Conservation (phyloP, 2,888 invertebrate genomes). For the Pelosia muscerda region DNA sequence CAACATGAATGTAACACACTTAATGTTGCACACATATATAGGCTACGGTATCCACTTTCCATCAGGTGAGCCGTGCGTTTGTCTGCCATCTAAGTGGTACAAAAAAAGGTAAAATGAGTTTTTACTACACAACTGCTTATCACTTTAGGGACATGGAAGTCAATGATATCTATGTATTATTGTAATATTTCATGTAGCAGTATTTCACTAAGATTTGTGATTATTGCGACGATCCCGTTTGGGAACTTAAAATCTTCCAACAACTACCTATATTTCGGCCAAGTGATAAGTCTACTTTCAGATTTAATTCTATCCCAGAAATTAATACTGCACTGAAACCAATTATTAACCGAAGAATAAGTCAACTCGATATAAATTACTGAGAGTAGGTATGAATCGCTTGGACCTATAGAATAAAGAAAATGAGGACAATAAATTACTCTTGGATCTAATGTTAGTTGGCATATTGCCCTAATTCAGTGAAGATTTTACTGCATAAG, state of each 20-base stretch:
- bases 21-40: no score
- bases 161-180: neutral
- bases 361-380: no score
- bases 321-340: neutral
- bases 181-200: neutral
- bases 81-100: no score
- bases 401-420: neutral
- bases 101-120: no score
- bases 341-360: no score
- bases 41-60: no score
- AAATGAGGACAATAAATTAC: neutral
- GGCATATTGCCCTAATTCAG: neutral
- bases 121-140: no score
- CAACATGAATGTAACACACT: no score
- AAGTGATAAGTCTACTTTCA: neutral
- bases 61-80: no score
- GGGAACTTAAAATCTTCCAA: neutral
- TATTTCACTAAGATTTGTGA: constrained; percentile 1
- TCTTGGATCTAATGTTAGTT: neutral
- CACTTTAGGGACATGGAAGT: no score
- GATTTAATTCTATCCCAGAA: neutral
- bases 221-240: neutral
- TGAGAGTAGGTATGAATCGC: no score
- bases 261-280: neutral
- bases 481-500: neutral